A percentile compares a stretch with the other conserved stretches of the same genome.
These are phyloP conservation scores for Rallus limicola DNA, from an alignment of 2,113 vertebrate genomes.

Conservation along the genomic window DNA sequence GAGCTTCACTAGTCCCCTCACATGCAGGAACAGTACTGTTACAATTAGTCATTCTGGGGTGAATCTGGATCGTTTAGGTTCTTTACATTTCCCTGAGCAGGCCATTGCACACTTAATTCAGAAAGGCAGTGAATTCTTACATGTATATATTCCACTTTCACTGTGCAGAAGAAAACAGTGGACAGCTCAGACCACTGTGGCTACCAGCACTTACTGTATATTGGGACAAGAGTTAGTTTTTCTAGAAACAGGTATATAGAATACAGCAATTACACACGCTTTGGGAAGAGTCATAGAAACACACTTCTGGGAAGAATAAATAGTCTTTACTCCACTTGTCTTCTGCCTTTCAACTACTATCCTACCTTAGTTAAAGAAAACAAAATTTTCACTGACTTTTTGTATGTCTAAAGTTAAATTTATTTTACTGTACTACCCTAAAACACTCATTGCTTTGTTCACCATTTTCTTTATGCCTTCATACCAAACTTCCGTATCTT, in stretches of 20 bases:
- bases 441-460: background rate
- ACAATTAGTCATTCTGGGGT: constrained; percentile 32
- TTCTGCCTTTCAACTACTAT: background rate
- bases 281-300: background rate
- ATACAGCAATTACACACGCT: background rate
- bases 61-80: constrained; percentile 28
- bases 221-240: background rate
- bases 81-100: constrained; percentile 46
- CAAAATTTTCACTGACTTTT: background rate
- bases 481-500: background rate
- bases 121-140: constrained; percentile 15
- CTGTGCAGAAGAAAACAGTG: background rate
- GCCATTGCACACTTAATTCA: background rate
- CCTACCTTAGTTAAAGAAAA: background rate
- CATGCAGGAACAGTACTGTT: background rate
- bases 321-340: background rate
- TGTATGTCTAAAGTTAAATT: background rate
- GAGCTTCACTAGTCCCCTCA: constrained; percentile 23
- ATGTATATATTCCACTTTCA: background rate
- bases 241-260: background rate
- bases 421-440: background rate
- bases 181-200: background rate
- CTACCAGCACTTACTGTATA: background rate
- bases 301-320: background rate
- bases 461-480: background rate